Evolutionary conservation across 2,797 vertebrate species (phyloP).

Genomic region (Garrulus glandarius): DNA sequence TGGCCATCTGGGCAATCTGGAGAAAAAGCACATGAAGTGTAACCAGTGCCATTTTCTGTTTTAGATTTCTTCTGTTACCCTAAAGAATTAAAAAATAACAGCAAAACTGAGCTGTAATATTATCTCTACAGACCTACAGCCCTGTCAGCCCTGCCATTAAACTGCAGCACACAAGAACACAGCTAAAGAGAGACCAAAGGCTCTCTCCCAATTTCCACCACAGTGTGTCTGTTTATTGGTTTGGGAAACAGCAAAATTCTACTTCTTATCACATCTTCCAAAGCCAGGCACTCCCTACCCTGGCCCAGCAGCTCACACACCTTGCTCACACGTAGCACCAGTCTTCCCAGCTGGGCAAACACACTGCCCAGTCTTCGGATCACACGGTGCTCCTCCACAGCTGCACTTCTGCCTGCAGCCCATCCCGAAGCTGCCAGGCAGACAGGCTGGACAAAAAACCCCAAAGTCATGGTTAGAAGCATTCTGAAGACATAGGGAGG

Average conservation of each 20-base stretch:
- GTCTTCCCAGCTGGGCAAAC: constrained; percentile 74
- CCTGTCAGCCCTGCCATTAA: not conserved
- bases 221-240: not conserved
- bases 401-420: constrained; percentile 69
- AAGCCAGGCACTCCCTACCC: not conserved
- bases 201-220: not conserved
- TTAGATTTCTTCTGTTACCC: not conserved
- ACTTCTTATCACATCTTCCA: rapidly evolving
- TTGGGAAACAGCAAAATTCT: not conserved
- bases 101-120: not conserved
- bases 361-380: constrained; percentile 47
- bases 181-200: not conserved
- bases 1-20: constrained; percentile 73
- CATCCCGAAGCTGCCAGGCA: constrained; percentile 61
- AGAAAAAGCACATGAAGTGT: not conserved
- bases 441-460: constrained; percentile 64
- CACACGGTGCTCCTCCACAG: constrained; percentile 56
- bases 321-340: constrained; percentile 6
- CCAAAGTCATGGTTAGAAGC: not conserved
- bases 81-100: not conserved
- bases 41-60: not conserved
- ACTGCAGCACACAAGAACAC: constrained; percentile 2
- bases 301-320: not conserved
- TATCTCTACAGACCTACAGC: not conserved
- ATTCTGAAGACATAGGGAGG: not conserved